Evolutionary conservation across 2,797 vertebrate genomes (phyloP), one percentile per base, ranked within the genome.

Genomic region (Astyanax mexicanus): DNA sequence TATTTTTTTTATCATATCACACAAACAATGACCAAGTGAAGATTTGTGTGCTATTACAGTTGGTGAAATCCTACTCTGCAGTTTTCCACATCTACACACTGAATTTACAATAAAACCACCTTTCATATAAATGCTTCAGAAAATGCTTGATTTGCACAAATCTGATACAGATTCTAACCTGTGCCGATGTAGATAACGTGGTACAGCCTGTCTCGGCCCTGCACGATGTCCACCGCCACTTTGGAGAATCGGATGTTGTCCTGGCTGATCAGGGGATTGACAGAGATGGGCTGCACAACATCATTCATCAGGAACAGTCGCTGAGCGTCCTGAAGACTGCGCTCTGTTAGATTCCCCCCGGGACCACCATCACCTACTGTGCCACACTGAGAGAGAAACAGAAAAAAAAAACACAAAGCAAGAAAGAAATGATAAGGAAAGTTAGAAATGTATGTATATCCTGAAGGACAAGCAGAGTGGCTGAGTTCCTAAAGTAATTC

Each of bases 101-200:
- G n/a, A n/a, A n/a, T n/a, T n/a, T n/a, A n/a, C n/a, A n/a, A n/a
- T n/a, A n/a, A n/a, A n/a, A n/a, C n/a, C n/a, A n/a, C n/a, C n/a
- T n/a, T n/a, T n/a, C n/a, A n/a, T n/a, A n/a, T n/a, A n/a, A n/a
- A n/a, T n/a, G 6, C 38, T 40, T 19, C 6, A 17, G 3, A 19
- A 49, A 49, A 19, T 21, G n/a, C 3, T 13, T 45, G 12, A 17
- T 45, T 3, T 45, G 42, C 8, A 51, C 47, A 51, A 47, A n/a
- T 15, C 17, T 47, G 45, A 8, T 47, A 8, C n/a, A 21, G 19
- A 2, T 0, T 15, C 83, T 83, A 86, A 98, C 97, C 97, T 72
- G 97, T 98, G 81, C 95, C 96, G 68, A 99, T 93, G 86, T 98
- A 99, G 85, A 98, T 94, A 88, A 98, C 92, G 19, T 98, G 96